Evolutionary conservation across 2,797 vertebrate species (phyloP).

Genomic region (Pelobates cultripes): DNA sequence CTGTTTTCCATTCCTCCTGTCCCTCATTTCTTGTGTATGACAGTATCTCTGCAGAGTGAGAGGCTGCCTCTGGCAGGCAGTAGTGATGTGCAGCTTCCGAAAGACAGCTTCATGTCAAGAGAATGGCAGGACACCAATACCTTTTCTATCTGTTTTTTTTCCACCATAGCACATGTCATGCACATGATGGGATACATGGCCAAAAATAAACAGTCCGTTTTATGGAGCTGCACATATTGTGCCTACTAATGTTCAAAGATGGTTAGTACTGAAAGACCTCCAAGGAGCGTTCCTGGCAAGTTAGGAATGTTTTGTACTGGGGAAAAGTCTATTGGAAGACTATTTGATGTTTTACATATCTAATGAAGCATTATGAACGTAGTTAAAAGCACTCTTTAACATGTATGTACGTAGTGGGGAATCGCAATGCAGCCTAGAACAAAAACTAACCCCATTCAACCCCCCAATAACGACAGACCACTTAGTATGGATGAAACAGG

Average conservation of each 20-base stretch:
- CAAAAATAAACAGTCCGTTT: background rate
- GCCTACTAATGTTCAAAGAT: constrained; percentile 12
- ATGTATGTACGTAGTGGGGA: too few species aligned
- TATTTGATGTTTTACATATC: constrained; percentile 35
- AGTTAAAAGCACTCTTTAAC: too few species aligned
- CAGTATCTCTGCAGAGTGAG: constrained; percentile 11
- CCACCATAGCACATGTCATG: too few species aligned
- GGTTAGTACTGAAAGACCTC: background rate
- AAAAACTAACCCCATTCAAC: too few species aligned
- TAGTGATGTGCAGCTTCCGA: background rate
- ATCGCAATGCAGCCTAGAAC: too few species aligned
- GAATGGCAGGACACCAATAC: background rate
- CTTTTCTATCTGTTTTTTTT: constrained; percentile 5
- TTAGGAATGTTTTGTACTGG: constrained; percentile 6
- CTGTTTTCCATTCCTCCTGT: background rate
- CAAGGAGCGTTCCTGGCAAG: background rate
- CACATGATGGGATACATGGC: background rate
- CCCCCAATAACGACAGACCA: too few species aligned
- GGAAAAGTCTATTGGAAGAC: constrained; percentile 18
- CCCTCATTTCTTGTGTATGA: constrained; percentile 9
- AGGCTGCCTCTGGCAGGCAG: constrained; percentile 21
- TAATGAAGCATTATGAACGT: too few species aligned
- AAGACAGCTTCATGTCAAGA: constrained; percentile 25
- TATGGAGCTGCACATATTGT: background rate
- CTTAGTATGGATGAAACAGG: too few species aligned